These are phyloP conservation scores for Vulpes ferrilata DNA, from an alignment of 2,113 vertebrate species.

Conservation along the genomic window DNA sequence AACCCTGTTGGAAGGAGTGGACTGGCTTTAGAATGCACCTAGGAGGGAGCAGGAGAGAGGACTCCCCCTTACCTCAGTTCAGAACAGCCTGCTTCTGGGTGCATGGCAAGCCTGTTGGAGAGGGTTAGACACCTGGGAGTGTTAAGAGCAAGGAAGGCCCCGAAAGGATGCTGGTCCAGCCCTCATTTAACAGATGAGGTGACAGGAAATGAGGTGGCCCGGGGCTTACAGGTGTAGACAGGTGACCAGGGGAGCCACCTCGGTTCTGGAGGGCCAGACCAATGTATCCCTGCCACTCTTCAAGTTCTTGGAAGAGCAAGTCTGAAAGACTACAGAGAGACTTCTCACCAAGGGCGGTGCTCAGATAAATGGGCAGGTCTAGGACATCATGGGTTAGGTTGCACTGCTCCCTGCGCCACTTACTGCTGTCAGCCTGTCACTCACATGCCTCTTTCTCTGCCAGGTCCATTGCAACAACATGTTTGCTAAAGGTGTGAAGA, in stretches of 20 bases:
- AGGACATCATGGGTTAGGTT: background rate
- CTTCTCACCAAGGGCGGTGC: background rate
- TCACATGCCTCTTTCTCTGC: background rate
- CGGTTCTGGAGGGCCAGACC: background rate
- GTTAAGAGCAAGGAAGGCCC: background rate
- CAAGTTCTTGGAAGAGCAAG: background rate
- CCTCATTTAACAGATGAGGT: background rate
- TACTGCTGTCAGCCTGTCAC: background rate
- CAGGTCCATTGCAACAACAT: conserved; percentile 99
- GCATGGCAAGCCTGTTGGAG: background rate
- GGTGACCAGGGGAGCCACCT: background rate
- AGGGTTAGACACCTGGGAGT: background rate
- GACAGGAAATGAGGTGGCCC: background rate
- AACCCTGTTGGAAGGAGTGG: background rate
- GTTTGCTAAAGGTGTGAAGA: conserved; percentile 95
- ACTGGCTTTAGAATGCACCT: background rate
- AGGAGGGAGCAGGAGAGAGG: background rate
- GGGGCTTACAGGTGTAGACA: background rate
- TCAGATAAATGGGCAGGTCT: background rate
- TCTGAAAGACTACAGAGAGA: background rate
- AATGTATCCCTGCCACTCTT: background rate
- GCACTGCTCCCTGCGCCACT: background rate
- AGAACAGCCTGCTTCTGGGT: background rate
- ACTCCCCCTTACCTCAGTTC: background rate
- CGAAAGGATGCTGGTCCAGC: background rate